Evolutionary conservation across 2,888 invertebrate genomes (phyloP), one percentile per base, ranked within the genome.

Genomic region (Yponomeuta evonymella): DNA sequence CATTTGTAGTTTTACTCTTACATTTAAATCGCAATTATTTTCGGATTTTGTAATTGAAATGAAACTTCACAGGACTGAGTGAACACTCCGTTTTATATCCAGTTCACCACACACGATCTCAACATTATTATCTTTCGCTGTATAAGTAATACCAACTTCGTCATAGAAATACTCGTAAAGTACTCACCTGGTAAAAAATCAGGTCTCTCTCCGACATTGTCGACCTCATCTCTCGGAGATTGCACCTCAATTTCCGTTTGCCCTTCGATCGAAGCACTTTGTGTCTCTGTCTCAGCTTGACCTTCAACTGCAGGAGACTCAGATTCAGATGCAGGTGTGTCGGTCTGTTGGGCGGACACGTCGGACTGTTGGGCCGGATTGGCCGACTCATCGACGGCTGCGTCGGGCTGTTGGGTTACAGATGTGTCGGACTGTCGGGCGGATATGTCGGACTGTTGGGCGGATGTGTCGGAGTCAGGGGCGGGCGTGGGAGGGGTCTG

Each of bases 381-480:
- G 51, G 6, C 51, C 1, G 51, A 58, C 12, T 58, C 3, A 12
- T 58, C 15, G 51, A 8, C 51, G 51, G 15, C 1, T 58, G 8
- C 1, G 51, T 58, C 51, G 15, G 15, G 12, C 4, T 58, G 15
- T 58, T 58, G 51, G 51, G 15, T 5, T 12, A 12, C 51, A 2
- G 15, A 2, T 15, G 12, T 58, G 51, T 12, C 51, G 51, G 51
- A 58, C 12, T 58, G 15, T 58, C 12, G 51, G 51, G 51, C 12
- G 15, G 51, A 15, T 58, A 2, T 4, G 51, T 12, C 51, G 51
- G 51, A 58, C 15, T 58, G 15, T 15, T 58, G 51, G 51, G 51
- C 51, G 51, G 51, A 15, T 58, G 12, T 15, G 9, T 77, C 77
- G 77, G 79, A 70, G 76, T 79, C 70, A 72, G 71, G 70, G 36